Base-by-base conservation (phyloP, 2,888 invertebrate species). In the Biston betularia region DNA sequence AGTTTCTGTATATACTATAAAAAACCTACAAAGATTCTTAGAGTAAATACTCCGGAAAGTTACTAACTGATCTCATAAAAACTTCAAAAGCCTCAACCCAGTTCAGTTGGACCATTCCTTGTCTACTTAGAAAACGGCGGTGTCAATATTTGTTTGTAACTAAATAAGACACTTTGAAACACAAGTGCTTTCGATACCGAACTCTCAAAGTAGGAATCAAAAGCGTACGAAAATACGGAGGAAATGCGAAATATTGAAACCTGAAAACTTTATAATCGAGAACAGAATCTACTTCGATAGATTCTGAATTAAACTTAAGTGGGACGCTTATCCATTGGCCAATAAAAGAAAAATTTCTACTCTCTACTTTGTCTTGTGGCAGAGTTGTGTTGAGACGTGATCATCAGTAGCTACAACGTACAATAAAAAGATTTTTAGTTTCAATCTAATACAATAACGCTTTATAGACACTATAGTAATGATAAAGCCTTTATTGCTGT, bases 191-290 rank as follows among this genome's bases (percentile, higher is more conserved):
- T 24, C 63, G 63, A 65, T 54, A 53, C 64, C 60, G 48, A 69
- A 62, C 65, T 69, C 59, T 55, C 49, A 42, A 44, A 67, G 62
- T 49, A 45, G 65, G 60, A 66, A 58, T 62, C 63, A 54, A 63
- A 65, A 70, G 58, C 46, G 60, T 14, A 55, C 34, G 46, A 50
- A 65, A 56, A 63, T 65, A 61, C 49, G 46, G 61, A 59, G 54
- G 59, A 65, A 65, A 69, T 55, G 60, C 70, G 52, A 63, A 63
- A 69, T 67, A 67, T 50, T 42, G 70, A 69, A 61, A 66, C 66
- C 71, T 65, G 63, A 65, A 71, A 73, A 73, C 65, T 69, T 66
- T 65, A 71, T 73, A 73, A 71, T 68, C 56, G 62, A 54, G 65
- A 65, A 56, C 50, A 45, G 46, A 52, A 50, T 24, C 46, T 46